A percentile compares a stretch with the other conserved stretches of the same genome.
phyloP scores from a whole-genome alignment of 2,113 vertebrate species.

The Puma concolor region DNA sequence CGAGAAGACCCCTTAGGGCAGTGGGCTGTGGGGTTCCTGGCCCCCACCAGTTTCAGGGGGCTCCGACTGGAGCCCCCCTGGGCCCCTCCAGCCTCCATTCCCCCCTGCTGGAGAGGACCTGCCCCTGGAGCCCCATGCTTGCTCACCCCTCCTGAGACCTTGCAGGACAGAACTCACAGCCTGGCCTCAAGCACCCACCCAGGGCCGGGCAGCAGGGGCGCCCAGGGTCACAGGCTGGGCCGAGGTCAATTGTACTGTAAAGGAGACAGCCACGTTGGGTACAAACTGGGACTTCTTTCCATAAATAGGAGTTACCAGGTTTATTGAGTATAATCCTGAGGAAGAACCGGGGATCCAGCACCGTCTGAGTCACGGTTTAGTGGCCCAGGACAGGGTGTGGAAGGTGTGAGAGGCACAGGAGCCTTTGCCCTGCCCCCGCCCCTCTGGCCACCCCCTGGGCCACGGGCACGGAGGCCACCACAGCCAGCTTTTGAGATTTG shows the following conservation, averaged over 20 bases:
- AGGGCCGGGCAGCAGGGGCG: not conserved
- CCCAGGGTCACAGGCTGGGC: not conserved
- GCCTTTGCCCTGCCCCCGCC: not conserved
- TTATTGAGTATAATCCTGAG: constrained; percentile 23
- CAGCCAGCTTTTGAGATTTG: too few species aligned
- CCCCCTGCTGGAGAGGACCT: not conserved
- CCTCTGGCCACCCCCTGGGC: not conserved
- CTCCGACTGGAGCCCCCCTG: not conserved
- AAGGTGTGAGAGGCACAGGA: not conserved
- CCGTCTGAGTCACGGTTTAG: not conserved
- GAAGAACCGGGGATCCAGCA: not conserved
- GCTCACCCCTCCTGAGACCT: not conserved
- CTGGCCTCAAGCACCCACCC: accelerated
- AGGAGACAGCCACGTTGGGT: not conserved
- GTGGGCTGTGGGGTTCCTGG: too few species aligned
- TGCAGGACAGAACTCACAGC: not conserved
- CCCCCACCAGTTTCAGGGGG: not conserved
- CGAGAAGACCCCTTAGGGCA: not conserved
- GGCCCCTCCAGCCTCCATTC: too few species aligned
- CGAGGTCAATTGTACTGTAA: constrained; percentile 61
- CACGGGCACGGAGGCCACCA: accelerated
- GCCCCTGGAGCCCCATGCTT: not conserved
- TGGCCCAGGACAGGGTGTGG: not conserved
- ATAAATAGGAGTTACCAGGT: not conserved
- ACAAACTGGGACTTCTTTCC: not conserved